Conservation (phyloP, 2,797 vertebrate genomes). For the Petrocephalus sullivani region DNA sequence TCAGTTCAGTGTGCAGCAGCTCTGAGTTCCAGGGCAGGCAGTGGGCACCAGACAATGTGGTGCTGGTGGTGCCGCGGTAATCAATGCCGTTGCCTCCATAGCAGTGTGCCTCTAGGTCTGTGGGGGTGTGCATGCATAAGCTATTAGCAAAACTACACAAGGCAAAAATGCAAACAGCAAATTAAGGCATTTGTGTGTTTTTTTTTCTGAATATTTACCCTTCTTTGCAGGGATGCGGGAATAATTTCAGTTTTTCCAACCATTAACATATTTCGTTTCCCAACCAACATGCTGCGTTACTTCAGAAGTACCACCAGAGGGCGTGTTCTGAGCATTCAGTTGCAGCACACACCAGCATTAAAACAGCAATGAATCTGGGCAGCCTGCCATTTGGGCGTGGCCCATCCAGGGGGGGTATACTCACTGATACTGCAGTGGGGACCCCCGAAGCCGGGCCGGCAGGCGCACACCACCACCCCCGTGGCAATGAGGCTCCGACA, state of each 20-base stretch:
- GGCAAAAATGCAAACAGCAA: neutral
- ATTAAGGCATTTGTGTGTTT: neutral
- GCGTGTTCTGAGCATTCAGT: neutral
- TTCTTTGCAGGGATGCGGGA: neutral
- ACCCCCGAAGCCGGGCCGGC: constrained; percentile 63
- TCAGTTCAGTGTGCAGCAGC: constrained; percentile 74
- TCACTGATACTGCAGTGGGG: constrained; percentile 77
- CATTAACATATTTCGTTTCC: neutral
- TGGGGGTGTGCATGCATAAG: neutral
- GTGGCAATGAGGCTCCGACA: constrained; percentile 69
- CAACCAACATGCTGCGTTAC: neutral
- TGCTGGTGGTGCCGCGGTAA: constrained; percentile 71
- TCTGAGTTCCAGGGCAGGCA: constrained; percentile 86
- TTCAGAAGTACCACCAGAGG: neutral
- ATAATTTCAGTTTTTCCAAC: neutral
- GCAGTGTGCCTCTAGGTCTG: constrained; percentile 67
- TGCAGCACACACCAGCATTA: neutral
- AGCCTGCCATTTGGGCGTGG: neutral
- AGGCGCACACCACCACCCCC: constrained; percentile 69
- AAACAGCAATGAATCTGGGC: neutral
- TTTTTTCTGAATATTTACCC: neutral
- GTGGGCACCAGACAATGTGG: constrained; percentile 61
- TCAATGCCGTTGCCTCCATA: constrained; percentile 59
- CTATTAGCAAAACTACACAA: neutral
- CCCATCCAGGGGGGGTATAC: constrained; percentile 38